A percentile compares a stretch with the other conserved stretches of the same genome.
These are phyloP conservation scores for Premnoplex brunnescens DNA, from an alignment of 2,797 vertebrate genomes.

Conservation along the genomic window DNA sequence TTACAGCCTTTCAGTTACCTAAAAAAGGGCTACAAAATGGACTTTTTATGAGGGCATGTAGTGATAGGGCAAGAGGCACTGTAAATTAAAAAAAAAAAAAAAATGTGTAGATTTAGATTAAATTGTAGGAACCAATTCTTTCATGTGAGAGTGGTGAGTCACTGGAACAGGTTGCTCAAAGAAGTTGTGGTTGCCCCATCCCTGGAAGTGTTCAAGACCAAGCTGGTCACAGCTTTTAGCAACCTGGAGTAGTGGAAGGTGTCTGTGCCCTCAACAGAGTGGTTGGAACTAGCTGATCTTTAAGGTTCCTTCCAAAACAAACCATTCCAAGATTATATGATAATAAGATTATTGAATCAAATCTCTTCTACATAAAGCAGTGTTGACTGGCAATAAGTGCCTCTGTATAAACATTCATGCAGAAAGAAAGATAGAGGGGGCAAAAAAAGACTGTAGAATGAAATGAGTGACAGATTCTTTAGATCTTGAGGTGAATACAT, in stretches of 20 bases:
- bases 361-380: background rate
- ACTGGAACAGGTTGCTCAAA: background rate
- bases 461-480: background rate
- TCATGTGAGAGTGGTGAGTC: background rate
- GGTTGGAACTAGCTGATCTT: background rate
- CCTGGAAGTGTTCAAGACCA: background rate
- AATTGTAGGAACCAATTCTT: background rate
- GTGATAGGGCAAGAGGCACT: background rate
- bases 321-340: background rate
- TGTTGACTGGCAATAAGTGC: background rate
- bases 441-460: background rate
- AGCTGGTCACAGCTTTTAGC: background rate
- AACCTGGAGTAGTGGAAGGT: background rate
- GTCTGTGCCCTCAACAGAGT: too few relatives aligned
- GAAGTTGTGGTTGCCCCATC: background rate
- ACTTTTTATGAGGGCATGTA: background rate
- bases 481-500: fast-evolving
- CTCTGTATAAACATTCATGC: background rate
- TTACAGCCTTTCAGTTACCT: background rate
- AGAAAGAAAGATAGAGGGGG: background rate
- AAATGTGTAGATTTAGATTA: background rate
- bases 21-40: background rate
- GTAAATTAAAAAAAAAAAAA: background rate
- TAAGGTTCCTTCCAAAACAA: background rate
- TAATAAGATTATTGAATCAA: background rate